Evolutionary conservation across 2,888 invertebrate species (phyloP).

Genomic region (Sphaerophoria rueppellii): DNA sequence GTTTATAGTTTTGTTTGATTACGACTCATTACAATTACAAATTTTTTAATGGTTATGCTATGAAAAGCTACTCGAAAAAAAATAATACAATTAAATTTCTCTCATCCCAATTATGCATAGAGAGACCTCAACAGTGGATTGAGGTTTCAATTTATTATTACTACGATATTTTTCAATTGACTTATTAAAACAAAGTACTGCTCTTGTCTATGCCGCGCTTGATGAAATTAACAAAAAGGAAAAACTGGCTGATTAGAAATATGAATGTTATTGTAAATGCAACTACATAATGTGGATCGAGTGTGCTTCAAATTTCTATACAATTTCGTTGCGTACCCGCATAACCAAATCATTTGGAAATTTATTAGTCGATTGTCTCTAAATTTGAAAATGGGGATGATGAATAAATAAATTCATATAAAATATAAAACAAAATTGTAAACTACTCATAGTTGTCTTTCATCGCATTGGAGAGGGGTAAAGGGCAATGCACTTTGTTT

Average conservation of each 20-base stretch:
- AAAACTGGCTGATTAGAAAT: constrained; percentile 28
- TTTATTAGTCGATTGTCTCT: constrained; percentile 55
- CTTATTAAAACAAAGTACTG: neutral
- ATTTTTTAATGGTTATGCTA: neutral
- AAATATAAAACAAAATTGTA: constrained; percentile 2
- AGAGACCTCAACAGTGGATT: constrained; percentile 14
- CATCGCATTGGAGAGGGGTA: neutral
- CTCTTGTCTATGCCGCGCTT: constrained; percentile 3
- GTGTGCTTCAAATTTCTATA: neutral
- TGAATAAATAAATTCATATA: constrained; percentile 49
- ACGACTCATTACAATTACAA: too few species aligned
- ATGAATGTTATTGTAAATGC: constrained; percentile 25
- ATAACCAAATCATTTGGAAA: constrained; percentile 60
- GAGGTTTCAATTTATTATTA: neutral
- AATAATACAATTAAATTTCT: constrained; percentile 36
- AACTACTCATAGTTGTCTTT: neutral
- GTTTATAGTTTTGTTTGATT: neutral
- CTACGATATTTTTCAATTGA: neutral
- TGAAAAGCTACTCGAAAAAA: constrained; percentile 48
- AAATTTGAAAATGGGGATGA: constrained; percentile 21
- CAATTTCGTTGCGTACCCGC: constrained; percentile 32
- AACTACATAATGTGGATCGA: constrained; percentile 15
- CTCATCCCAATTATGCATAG: neutral
- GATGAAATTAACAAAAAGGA: constrained; percentile 30
- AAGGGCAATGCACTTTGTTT: constrained; percentile 10